Percentiles rank a stretch among this genome's conserved stretches.
Conservation (phyloP, 2,113 vertebrate genomes). For the Choloepus hoffmanni region DNA sequence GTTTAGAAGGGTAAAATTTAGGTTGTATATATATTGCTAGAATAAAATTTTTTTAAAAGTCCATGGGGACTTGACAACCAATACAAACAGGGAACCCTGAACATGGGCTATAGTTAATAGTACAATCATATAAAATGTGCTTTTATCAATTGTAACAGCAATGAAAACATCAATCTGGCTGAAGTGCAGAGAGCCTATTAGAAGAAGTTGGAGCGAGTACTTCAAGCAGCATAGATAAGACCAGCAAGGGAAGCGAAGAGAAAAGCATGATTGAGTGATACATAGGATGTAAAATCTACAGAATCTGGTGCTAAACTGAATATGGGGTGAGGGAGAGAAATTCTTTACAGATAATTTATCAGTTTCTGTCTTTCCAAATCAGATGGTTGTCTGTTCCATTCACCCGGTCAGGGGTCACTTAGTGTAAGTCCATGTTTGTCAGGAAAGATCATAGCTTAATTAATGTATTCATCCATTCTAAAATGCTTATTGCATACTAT, state of each 20-base stretch:
- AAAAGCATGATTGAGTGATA: not conserved
- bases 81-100: too few species aligned
- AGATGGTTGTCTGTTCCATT: not conserved
- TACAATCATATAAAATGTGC: too few species aligned
- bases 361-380: not conserved
- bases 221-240: not conserved
- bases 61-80: too few species aligned
- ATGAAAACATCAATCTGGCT: not conserved
- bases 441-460: not conserved
- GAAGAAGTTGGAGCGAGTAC: not conserved
- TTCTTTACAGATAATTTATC: not conserved
- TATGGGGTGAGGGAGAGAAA: not conserved
- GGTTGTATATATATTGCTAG: too few species aligned
- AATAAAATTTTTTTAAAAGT: too few species aligned
- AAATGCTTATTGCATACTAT: not conserved
- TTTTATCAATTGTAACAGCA: too few species aligned
- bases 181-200: not conserved
- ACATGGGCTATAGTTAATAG: too few species aligned
- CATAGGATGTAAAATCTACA: fast-evolving
- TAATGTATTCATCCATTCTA: not conserved
- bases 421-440: not conserved
- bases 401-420: not conserved
- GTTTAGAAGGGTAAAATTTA: too few species aligned
- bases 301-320: not conserved
- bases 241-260: not conserved